Conservation (phyloP, 2,888 invertebrate species). For the Eupithecia insigniata region DNA sequence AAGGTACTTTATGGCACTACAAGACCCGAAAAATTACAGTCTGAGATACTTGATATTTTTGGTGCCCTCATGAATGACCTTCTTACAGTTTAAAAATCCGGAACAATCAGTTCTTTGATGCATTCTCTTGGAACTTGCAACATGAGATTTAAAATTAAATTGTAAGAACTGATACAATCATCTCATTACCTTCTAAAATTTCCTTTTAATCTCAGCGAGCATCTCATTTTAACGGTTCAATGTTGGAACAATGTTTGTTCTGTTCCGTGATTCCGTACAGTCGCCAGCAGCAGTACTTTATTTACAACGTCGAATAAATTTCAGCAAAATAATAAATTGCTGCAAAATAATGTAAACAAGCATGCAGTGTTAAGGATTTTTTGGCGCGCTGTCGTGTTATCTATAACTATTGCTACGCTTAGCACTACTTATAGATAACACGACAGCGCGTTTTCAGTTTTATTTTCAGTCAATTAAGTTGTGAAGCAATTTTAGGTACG, state of each 20-base stretch:
- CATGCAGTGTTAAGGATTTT: slow-evolving; percentile 1
- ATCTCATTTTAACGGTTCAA: slow-evolving; percentile 54
- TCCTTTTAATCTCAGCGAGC: slow-evolving; percentile 57
- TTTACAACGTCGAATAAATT: background rate
- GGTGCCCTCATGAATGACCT: background rate
- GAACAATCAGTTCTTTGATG: slow-evolving; percentile 31
- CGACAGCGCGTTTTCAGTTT: no score
- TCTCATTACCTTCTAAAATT: slow-evolving; percentile 48
- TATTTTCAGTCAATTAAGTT: background rate
- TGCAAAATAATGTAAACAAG: background rate
- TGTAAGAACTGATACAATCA: slow-evolving; percentile 44
- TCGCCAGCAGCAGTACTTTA: background rate
- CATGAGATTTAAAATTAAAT: slow-evolving; percentile 39
- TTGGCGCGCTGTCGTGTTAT: background rate
- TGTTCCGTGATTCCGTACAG: slow-evolving; percentile 48
- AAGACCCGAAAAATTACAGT: background rate
- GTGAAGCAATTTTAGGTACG: background rate
- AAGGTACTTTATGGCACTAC: slow-evolving; percentile 14
- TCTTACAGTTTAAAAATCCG: slow-evolving; percentile 16
- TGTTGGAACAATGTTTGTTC: slow-evolving; percentile 60
- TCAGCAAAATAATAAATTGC: background rate
- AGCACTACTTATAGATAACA: no score
- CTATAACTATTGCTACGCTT: slow-evolving; percentile 6
- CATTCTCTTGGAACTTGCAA: slow-evolving; percentile 34
- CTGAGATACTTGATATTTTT: background rate